Base-by-base conservation (phyloP, 2,888 invertebrate genomes). In the Tolmerus cingulatus region DNA sequence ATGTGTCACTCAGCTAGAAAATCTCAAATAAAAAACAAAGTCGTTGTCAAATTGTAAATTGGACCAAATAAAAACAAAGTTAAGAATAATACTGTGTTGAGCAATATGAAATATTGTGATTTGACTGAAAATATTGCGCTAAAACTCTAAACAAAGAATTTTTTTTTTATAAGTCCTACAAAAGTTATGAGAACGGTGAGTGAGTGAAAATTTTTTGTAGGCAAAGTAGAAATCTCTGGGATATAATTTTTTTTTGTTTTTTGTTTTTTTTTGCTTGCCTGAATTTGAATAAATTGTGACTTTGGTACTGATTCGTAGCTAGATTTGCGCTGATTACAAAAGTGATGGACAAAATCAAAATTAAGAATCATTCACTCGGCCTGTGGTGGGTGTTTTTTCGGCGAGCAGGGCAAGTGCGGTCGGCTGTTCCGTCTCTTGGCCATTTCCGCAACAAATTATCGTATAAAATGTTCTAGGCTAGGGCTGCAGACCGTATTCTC, bases 1-100 rank as follows among this genome's bases (percentile, higher is more conserved):
- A 87, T 88, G 88, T 89, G 89, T 88, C 88, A 88, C 87, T 88
- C 86, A 82, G 86, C 85, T 79, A 87, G n/a, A 87, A 46, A 82
- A 77, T 77, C 34, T 86, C 34, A 77, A 86, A 77, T 77, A 78
- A 87, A 87, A 74, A 74, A 87, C 66, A 85, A 85, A 85, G 27
- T 85, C 43, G 51, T 85, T 85, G 85, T 87, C 77, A 74, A 87
- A 87, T 81, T 86, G 74, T 74, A 66, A 74, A 23, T 86, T 86
- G 86, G 86, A 86, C 86, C 86, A 86, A 78, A 86, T 77, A 76
- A 77, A 77, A 78, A 57, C 37, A 78, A 78, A 86, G 86, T 78
- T 86, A 43, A 77, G 27, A 5, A 37, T 19, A 78, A 77, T 34
- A 55, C 55, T 77, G 77, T 86, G 86, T 86, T 55, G 57, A 86